Evolutionary conservation across 2,888 invertebrate genomes (phyloP), one percentile per base, ranked within the genome.

Genomic region (Agrypnus murinus): DNA sequence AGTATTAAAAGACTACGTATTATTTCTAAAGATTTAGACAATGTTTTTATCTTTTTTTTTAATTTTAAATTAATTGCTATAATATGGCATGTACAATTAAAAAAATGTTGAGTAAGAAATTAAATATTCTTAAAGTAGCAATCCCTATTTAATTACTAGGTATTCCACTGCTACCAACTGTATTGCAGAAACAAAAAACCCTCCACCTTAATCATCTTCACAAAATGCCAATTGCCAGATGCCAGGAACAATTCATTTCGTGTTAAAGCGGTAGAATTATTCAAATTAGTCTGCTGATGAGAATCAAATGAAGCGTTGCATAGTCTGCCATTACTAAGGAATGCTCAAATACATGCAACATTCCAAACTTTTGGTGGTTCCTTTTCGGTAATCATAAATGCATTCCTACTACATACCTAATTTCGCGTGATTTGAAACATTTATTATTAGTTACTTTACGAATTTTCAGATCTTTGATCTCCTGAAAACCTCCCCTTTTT

Each of bases 231-330:
- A 48, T 70, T 65, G 32, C 60, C 59, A 60, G 53, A 57, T 65
- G 45, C 58, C 36, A 69, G 40, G 38, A 63, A 63, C 63, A 43
- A 68, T 53, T 25, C 62, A 59, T 69, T 71, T 67, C 71, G 68
- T 71, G 71, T 48, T 55, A 67, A 65, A 64, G 66, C 72, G 63
- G 71, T 72, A 71, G 76, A 78, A 81, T 80, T 81, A 82, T 82
- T 82, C 80, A 82, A 81, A 82, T 82, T 77, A 79, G 77, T 71
- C 69, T 73, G 77, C 75, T 78, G 81, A 82, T 82, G 82, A 81
- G 81, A 82, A 81, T 79, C 79, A 81, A 82, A 82, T 81, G 80
- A 81, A 81, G 79, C 78, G 80, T 78, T 78, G 76, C 78, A 73
- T 75, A 77, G 77, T 78, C 78, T 75, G 76, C 77, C 71, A 82